Percentiles rank a stretch among this genome's conserved stretches.
Evolutionary conservation across 2,888 invertebrate species (phyloP).

Genomic region (Caenorhabditis sp.): DNA sequence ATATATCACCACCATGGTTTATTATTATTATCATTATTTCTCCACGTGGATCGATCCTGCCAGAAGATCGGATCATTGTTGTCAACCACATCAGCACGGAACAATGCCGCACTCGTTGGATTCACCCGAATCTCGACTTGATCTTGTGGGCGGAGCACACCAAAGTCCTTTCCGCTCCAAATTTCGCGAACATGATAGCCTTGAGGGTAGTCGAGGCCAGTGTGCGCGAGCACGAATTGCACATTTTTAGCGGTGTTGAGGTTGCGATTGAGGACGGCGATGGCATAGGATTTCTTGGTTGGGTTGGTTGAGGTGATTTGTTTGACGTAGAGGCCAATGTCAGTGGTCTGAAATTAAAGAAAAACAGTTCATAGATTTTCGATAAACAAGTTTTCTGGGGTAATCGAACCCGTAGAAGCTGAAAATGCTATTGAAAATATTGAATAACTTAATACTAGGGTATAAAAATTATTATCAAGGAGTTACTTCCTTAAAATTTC

Average conservation of each 20-base stretch:
- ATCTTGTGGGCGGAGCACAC: slow-evolving; percentile 28
- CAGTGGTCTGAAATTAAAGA: slow-evolving; percentile 54
- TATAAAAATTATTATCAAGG: too few relatives aligned
- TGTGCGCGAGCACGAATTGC: slow-evolving; percentile 43
- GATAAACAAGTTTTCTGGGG: background rate
- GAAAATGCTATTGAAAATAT: too few relatives aligned
- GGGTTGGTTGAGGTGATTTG: slow-evolving; percentile 54
- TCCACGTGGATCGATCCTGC: too few relatives aligned
- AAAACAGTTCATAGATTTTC: background rate
- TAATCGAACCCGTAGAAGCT: too few relatives aligned
- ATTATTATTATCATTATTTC: too few relatives aligned
- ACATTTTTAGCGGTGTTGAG: slow-evolving; percentile 33
- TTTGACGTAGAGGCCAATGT: slow-evolving; percentile 63
- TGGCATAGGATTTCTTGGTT: slow-evolving; percentile 57
- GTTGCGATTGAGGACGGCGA: slow-evolving; percentile 63
- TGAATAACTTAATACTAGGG: too few relatives aligned
- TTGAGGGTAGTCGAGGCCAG: slow-evolving; percentile 52
- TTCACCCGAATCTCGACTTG: slow-evolving; percentile 9
- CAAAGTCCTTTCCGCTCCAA: slow-evolving; percentile 46
- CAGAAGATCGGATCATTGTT: background rate
- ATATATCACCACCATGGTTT: too few relatives aligned
- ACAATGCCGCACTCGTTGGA: slow-evolving; percentile 25
- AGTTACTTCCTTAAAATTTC: too few relatives aligned
- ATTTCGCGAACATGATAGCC: slow-evolving; percentile 60
- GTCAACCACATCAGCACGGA: slow-evolving; percentile 15